Conservation (phyloP, 2,113 vertebrate genomes). For the rat (Rattus norvegicus) region DNA sequence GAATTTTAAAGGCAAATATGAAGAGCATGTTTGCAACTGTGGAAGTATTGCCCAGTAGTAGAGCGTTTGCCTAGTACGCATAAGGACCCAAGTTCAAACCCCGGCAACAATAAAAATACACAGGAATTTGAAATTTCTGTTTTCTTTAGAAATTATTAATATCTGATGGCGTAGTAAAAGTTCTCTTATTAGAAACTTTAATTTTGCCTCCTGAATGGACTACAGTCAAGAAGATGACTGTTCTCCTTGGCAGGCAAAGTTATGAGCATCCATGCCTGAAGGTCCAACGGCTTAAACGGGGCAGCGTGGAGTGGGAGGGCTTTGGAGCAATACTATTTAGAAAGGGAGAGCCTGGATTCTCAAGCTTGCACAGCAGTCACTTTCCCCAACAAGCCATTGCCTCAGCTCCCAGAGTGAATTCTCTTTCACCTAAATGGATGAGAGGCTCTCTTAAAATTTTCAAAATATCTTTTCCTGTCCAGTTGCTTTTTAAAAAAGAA, state of each 20-base stretch:
- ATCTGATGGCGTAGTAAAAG: not conserved
- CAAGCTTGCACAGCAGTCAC: not conserved
- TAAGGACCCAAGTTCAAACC: not conserved
- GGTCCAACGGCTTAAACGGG: not conserved
- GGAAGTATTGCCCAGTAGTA: not conserved
- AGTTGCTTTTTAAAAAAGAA: not conserved
- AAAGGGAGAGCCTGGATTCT: not conserved
- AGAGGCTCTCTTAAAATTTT: constrained; percentile 40
- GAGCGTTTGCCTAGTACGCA: not conserved
- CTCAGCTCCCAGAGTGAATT: not conserved
- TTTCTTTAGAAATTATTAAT: constrained; percentile 1
- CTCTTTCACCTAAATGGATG: constrained; percentile 13
- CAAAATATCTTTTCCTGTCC: constrained; percentile 31
- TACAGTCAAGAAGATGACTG: not conserved
- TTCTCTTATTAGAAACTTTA: not conserved
- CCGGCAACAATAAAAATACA: not conserved
- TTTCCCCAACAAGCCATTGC: not conserved
- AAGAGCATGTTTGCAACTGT: not conserved
- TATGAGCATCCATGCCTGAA: not conserved
- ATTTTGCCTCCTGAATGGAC: not conserved
- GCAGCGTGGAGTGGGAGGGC: not conserved
- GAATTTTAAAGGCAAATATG: constrained; percentile 8
- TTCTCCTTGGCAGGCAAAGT: not conserved
- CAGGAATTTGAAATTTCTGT: not conserved
- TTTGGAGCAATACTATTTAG: not conserved